Evolutionary conservation across 1,140 invertebrate genomes (phyloP).

Genomic region (Eriocheir sinensis): DNA sequence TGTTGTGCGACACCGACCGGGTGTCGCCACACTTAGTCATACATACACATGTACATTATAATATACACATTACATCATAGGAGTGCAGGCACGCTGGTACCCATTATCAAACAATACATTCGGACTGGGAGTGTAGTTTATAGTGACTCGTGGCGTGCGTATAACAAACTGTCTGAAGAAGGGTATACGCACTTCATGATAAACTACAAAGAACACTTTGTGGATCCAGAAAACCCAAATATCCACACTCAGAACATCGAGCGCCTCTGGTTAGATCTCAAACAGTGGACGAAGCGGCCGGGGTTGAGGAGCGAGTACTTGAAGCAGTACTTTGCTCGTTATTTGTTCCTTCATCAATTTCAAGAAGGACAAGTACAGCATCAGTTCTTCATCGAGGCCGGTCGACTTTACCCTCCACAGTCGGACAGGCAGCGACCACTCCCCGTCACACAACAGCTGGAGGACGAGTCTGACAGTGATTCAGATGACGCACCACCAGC

Average conservation of each 20-base stretch:
- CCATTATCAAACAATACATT: slow-evolving; percentile 12
- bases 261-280: background rate
- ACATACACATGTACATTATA: too few species aligned
- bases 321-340: slow-evolving; percentile 26
- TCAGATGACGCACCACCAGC: too few species aligned
- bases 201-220: slow-evolving; percentile 2
- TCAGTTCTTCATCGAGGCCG: slow-evolving; percentile 15
- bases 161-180: background rate
- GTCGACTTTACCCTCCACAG: background rate
- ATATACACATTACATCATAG: too few species aligned
- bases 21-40: too few species aligned
- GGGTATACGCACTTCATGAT: slow-evolving; percentile 15
- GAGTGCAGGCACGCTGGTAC: background rate
- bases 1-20: too few species aligned
- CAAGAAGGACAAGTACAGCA: background rate
- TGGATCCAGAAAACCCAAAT: background rate
- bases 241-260: slow-evolving; percentile 43
- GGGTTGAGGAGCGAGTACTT: background rate
- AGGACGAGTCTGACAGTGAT: too few species aligned
- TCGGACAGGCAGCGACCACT: background rate
- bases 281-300: slow-evolving; percentile 25
- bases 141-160: slow-evolving; percentile 3
- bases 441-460: too few species aligned
- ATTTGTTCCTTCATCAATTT: background rate
- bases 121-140: background rate